Conservation (phyloP, 2,888 invertebrate species). For the Lasioglossum leucozonium region DNA sequence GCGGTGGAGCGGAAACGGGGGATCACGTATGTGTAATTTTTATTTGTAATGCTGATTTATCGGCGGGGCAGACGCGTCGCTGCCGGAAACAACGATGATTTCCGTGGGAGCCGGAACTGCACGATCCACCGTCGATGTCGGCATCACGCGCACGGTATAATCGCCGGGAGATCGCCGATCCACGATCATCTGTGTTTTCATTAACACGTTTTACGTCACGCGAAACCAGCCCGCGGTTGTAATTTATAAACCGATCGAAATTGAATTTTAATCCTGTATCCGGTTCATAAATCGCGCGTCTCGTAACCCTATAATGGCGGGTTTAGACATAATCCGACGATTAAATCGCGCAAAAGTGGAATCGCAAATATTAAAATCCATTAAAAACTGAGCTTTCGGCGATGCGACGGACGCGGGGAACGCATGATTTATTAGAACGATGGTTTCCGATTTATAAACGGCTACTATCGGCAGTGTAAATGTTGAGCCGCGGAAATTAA, state of each 20-base stretch:
- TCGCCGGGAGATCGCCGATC: neutral
- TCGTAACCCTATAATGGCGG: neutral
- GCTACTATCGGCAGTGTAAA: neutral
- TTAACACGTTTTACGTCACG: neutral
- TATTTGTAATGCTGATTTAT: conserved; percentile 6
- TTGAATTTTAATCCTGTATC: conserved; percentile 1
- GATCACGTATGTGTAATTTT: neutral
- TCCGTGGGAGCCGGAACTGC: neutral
- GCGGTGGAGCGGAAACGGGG: neutral
- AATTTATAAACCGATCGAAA: neutral
- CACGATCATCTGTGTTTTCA: neutral
- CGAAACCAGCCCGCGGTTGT: neutral
- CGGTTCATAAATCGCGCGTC: neutral
- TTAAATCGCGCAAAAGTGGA: conserved; percentile 6
- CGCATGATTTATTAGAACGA: neutral
- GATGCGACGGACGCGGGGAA: neutral
- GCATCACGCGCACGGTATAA: neutral
- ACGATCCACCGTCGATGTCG: neutral
- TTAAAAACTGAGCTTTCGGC: neutral
- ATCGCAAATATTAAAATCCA: neutral
- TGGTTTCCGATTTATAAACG: neutral
- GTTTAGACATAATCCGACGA: neutral
- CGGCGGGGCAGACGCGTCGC: neutral
- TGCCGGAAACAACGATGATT: neutral
- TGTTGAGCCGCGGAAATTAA: neutral